These are phyloP conservation scores for Platygyra sinensis DNA, from an alignment of 64 coral and sea anemone genomes.

Conservation along the genomic window DNA sequence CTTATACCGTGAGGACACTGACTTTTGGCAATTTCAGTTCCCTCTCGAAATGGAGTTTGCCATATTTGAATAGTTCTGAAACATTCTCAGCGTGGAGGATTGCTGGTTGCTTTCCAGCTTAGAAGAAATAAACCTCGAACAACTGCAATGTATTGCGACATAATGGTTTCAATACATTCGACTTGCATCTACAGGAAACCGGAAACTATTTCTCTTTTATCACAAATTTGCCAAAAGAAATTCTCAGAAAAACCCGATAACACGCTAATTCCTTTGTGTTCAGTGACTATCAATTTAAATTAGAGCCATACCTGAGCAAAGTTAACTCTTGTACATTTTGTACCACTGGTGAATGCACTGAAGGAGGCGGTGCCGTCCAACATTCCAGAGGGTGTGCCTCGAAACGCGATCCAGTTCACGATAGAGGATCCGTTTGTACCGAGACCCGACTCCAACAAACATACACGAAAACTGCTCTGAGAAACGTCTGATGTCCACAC, in stretches of 20 bases:
- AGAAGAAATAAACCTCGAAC: too few species aligned
- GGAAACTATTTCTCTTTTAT: too few species aligned
- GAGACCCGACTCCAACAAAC: constrained; percentile 42
- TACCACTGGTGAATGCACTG: constrained; percentile 60
- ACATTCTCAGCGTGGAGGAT: too few species aligned
- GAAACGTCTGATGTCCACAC: constrained; percentile 54
- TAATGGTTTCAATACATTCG: too few species aligned
- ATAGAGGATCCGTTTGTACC: constrained; percentile 53
- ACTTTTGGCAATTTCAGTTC: too few species aligned
- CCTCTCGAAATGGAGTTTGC: too few species aligned
- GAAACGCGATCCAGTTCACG: constrained; percentile 53
- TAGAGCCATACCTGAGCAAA: constrained; percentile 30
- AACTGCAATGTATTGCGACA: too few species aligned
- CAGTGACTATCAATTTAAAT: not conserved
- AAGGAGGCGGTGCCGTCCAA: constrained; percentile 49
- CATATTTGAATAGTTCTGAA: too few species aligned
- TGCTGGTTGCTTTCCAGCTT: too few species aligned
- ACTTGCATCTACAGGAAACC: too few species aligned
- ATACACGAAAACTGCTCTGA: constrained; percentile 31
- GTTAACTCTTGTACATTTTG: constrained; percentile 53
- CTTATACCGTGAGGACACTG: too few species aligned
- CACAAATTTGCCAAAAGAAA: not conserved
- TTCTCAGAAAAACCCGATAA: not conserved
- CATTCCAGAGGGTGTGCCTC: constrained; percentile 35
- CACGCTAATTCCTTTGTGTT: not conserved